Percentiles rank a stretch among this genome's conserved stretches.
Conservation (phyloP, 2,113 vertebrate species). For the Uropsilus gracilis region DNA sequence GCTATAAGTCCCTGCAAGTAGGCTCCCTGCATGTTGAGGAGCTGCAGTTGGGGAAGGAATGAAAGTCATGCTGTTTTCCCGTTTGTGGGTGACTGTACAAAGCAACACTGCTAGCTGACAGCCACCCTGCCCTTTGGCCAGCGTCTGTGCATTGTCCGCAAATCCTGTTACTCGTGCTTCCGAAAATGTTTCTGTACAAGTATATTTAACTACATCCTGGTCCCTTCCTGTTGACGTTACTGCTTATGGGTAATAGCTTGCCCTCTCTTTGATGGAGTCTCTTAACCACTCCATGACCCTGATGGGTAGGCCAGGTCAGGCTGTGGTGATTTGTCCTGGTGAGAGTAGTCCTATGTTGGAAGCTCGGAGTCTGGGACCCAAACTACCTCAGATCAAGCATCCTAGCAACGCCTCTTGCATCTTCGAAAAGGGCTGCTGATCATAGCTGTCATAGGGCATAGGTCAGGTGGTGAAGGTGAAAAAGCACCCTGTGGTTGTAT, state of each 20-base stretch:
- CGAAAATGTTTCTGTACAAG: neutral
- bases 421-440: neutral
- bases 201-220: neutral
- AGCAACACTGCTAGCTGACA: neutral
- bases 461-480: accelerated
- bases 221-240: constrained; percentile 38
- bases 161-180: neutral
- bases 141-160: constrained; percentile 45
- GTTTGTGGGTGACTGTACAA: neutral
- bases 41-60: neutral
- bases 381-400: no score
- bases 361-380: neutral
- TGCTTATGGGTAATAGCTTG: neutral
- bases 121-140: neutral
- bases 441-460: no score
- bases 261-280: neutral
- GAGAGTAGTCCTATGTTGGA: neutral
- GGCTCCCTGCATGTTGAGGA: neutral
- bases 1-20: neutral
- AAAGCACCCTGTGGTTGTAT: accelerated
- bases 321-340: neutral
- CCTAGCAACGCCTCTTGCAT: neutral
- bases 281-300: constrained; percentile 62
- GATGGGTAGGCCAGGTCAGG: neutral
- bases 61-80: neutral